phyloP scores from a whole-genome alignment of 2,113 vertebrate species.

The Rhea americana region DNA sequence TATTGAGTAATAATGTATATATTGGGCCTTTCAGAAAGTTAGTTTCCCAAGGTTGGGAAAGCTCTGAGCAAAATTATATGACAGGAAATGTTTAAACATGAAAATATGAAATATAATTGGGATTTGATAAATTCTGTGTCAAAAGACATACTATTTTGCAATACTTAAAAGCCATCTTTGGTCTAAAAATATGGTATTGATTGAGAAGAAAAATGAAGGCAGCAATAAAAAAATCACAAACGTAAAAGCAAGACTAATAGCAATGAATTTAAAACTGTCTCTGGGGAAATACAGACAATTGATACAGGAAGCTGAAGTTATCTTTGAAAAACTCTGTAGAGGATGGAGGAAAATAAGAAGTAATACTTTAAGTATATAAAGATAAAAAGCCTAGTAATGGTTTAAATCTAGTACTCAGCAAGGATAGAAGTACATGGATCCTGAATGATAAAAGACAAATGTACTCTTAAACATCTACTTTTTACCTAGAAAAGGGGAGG shows the following conservation, averaged over 20 bases:
- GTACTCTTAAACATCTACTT: background rate
- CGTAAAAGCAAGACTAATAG: background rate
- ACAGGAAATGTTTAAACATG: constrained; percentile 3
- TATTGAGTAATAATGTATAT: background rate
- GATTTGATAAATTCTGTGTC: constrained; percentile 29
- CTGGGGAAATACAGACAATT: constrained; percentile 21
- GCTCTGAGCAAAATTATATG: constrained; percentile 13
- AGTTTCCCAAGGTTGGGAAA: constrained; percentile 16
- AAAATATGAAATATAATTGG: constrained; percentile 21
- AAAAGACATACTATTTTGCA: background rate
- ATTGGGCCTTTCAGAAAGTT: background rate
- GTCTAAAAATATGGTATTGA: background rate
- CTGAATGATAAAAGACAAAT: background rate
- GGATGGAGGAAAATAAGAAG: background rate
- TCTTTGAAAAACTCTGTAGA: constrained; percentile 15
- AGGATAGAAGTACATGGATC: background rate
- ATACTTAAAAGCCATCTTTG: background rate
- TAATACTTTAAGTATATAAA: background rate
- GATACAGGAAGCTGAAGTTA: constrained; percentile 32
- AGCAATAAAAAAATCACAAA: constrained; percentile 18
- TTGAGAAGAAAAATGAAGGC: background rate
- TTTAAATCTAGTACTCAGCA: background rate
- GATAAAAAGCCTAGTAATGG: constrained; percentile 1
- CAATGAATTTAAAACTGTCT: constrained; percentile 9
- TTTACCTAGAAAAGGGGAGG: background rate